A percentile compares a stretch with the other conserved stretches of the same genome.
Evolutionary conservation across 2,113 vertebrate genomes (phyloP).

Genomic region (Artemisiospiza belli): DNA sequence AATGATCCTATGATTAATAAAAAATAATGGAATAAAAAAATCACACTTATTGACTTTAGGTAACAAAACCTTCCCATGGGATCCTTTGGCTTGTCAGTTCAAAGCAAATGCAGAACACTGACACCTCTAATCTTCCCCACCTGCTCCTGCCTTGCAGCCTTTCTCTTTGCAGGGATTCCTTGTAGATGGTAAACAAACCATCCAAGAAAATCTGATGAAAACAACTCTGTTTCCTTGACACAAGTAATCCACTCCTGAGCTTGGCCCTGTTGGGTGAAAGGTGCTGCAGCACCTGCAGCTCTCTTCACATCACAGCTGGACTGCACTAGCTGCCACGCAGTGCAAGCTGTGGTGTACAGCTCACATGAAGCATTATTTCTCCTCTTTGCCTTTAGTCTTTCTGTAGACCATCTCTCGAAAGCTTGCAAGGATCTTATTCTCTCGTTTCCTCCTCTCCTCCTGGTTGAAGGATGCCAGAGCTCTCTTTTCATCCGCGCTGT

Average conservation of each 20-base stretch:
- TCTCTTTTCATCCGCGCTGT: conserved; percentile 95
- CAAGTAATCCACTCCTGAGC: not conserved
- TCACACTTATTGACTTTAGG: not conserved
- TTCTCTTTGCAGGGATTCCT: not conserved
- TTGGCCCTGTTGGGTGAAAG: conserved; percentile 37
- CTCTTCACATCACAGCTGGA: not conserved
- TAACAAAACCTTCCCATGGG: not conserved
- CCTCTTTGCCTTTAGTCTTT: conserved; percentile 97
- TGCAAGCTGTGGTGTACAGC: not conserved
- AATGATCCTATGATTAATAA: not conserved
- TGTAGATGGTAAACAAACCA: not conserved
- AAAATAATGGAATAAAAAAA: not conserved
- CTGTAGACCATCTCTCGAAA: conserved; percentile 98
- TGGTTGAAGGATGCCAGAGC: conserved; percentile 97
- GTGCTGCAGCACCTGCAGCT: conserved; percentile 48
- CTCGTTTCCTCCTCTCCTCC: conserved; percentile 93
- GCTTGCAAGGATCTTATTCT: conserved; percentile 96
- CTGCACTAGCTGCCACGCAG: not conserved
- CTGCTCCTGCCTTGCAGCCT: not conserved
- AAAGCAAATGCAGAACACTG: accelerated
- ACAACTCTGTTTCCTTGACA: not conserved
- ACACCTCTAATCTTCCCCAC: not conserved
- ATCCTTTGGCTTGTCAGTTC: not conserved
- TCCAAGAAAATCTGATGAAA: not conserved
- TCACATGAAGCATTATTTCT: conserved; percentile 77